A percentile compares a stretch with the other conserved stretches of the same genome.
Evolutionary conservation across 2,888 invertebrate genomes (phyloP).

Genomic region (Oscheius myriophilus): DNA sequence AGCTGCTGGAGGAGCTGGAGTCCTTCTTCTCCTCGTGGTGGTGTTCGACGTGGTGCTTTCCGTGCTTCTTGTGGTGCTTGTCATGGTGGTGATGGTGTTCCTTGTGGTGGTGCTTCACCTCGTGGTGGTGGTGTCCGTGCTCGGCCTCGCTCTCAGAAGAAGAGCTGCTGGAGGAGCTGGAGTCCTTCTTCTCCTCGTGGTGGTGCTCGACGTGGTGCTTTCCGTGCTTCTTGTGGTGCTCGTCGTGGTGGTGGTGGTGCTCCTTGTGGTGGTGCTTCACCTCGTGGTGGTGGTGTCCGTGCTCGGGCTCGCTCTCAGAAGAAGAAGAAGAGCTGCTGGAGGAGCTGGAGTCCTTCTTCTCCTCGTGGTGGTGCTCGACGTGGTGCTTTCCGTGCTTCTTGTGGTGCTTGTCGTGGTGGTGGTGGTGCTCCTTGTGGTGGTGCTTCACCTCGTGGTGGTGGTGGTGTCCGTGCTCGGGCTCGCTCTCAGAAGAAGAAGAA

Average conservation of each 20-base stretch:
- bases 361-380: slow-evolving; percentile 17
- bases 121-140: slow-evolving; percentile 5
- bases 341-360: slow-evolving; percentile 14
- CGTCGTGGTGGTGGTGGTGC: slow-evolving; percentile 8
- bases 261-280: slow-evolving; percentile 3
- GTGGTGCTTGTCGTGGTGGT: background rate
- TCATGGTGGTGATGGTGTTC: background rate
- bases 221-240: slow-evolving; percentile 4
- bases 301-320: slow-evolving; percentile 27
- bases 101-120: slow-evolving; percentile 5
- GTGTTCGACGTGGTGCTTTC: slow-evolving; percentile 8
- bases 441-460: slow-evolving; percentile 14
- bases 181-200: background rate
- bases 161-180: background rate
- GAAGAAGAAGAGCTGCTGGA: slow-evolving; percentile 19
- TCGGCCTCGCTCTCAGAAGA: background rate
- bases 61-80: background rate
- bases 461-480: slow-evolving; percentile 14
- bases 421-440: background rate
- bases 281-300: slow-evolving; percentile 14
- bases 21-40: slow-evolving; percentile 16
- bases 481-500: slow-evolving; percentile 13
- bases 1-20: slow-evolving; percentile 16
- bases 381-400: slow-evolving; percentile 21
- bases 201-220: background rate